phyloP scores from a whole-genome alignment of 2,888 invertebrate species.

The Hyalella azteca region DNA sequence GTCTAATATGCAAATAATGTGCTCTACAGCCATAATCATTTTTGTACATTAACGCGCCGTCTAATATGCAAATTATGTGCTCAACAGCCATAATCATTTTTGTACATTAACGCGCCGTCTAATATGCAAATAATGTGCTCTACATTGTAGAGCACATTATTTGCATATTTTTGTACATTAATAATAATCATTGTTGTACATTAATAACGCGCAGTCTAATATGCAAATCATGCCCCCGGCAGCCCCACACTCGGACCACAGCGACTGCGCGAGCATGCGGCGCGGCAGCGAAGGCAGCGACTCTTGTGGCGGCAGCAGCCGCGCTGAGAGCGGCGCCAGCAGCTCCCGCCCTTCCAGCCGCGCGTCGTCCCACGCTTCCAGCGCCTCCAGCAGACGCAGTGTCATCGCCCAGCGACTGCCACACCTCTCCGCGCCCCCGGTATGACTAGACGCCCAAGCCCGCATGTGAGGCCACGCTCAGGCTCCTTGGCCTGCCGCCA shows the following conservation, averaged over 20 bases:
- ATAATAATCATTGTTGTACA: background rate
- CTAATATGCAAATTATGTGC: no score
- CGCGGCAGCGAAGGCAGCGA: conserved; percentile 57
- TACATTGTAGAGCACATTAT: background rate
- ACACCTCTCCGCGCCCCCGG: conserved; percentile 56
- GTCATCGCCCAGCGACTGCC: conserved; percentile 53
- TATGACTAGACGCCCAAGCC: conserved; percentile 59
- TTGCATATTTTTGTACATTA: background rate
- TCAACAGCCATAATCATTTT: no score
- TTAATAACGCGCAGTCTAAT: background rate
- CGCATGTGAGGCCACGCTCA: conserved; percentile 59
- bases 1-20: no score
- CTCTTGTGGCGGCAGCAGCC: conserved; percentile 57
- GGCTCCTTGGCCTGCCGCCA: conserved; percentile 58
- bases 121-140: background rate
- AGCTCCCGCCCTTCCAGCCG: conserved; percentile 56
- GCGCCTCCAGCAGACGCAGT: conserved; percentile 54
- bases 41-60: no score
- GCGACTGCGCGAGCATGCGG: conserved; percentile 53
- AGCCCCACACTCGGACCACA: conserved; percentile 58
- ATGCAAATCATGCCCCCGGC: no score
- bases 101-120: no score
- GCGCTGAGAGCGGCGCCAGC: conserved; percentile 58
- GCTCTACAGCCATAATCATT: no score
- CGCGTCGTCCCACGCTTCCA: conserved; percentile 52